Percentiles rank a stretch among this genome's conserved stretches.
These are phyloP conservation scores for Ptychobarbus kaznakovi DNA, from an alignment of 2,797 vertebrate species.

Conservation along the genomic window DNA sequence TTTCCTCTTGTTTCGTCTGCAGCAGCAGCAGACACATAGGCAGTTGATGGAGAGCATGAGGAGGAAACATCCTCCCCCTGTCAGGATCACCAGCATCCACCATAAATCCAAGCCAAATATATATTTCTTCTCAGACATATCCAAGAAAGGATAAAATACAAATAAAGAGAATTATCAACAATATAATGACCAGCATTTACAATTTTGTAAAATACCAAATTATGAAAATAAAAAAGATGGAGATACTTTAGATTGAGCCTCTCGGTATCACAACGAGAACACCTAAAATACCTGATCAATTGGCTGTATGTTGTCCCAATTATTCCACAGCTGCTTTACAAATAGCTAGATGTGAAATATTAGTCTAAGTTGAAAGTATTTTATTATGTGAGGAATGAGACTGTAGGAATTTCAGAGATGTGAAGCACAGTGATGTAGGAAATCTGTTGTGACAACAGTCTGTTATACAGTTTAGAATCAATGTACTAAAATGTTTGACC, in stretches of 20 bases:
- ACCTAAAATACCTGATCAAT: too few relatives aligned
- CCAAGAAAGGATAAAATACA: background rate
- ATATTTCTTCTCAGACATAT: background rate
- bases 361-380: background rate
- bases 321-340: too few relatives aligned
- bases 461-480: background rate
- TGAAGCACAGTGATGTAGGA: too few relatives aligned
- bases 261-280: too few relatives aligned
- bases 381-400: background rate
- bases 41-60: background rate
- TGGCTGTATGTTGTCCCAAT: too few relatives aligned
- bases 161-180: background rate
- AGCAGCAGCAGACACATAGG: background rate
- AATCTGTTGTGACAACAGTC: background rate
- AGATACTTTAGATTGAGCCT: too few relatives aligned
- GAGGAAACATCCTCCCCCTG: background rate
- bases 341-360: too few relatives aligned
- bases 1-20: background rate
- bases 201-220: background rate
- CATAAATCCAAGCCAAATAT: background rate
- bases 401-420: background rate
- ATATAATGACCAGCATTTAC: background rate
- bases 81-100: background rate
- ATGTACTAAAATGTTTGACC: background rate
- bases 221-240: background rate